Evolutionary conservation across 2,797 vertebrate genomes (phyloP).

Genomic region (Scarus forsteni): DNA sequence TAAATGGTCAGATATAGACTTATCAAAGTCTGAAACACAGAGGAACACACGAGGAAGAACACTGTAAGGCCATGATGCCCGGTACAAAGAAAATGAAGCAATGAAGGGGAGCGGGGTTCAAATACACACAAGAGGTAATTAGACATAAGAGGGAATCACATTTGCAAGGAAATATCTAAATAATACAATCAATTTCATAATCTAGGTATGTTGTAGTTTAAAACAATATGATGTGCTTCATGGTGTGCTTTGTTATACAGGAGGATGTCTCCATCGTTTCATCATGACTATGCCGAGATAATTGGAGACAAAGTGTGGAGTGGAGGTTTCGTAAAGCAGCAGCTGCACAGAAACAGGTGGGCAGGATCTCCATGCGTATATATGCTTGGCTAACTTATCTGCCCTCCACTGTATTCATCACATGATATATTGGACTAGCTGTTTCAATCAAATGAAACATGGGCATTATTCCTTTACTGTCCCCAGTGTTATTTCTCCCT

Average conservation of each 20-base stretch:
- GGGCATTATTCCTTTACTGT: constrained; percentile 18
- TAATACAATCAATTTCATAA: background rate
- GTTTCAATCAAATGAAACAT: constrained; percentile 29
- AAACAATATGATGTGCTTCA: background rate
- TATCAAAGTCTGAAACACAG: too few species aligned
- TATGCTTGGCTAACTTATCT: too few species aligned
- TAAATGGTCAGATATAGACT: too few species aligned
- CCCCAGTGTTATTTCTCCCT: background rate
- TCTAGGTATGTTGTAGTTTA: background rate
- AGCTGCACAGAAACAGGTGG: constrained; percentile 28
- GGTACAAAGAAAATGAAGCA: too few species aligned
- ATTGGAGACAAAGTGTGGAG: constrained; percentile 40
- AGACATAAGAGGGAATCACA: too few species aligned
- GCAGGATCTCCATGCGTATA: constrained; percentile 6
- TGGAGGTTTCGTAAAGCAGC: constrained; percentile 28
- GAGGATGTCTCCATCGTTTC: constrained; percentile 38
- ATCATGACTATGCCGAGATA: constrained; percentile 37
- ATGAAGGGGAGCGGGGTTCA: too few species aligned
- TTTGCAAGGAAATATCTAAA: too few species aligned
- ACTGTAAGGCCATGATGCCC: too few species aligned
- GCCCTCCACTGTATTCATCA: constrained; percentile 12
- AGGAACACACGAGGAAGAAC: too few species aligned
- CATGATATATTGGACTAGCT: constrained; percentile 25
- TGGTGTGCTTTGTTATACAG: background rate
- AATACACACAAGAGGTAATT: too few species aligned